Base-by-base conservation (phyloP, 2,113 vertebrate genomes). In the Dasyornis broadbenti region DNA sequence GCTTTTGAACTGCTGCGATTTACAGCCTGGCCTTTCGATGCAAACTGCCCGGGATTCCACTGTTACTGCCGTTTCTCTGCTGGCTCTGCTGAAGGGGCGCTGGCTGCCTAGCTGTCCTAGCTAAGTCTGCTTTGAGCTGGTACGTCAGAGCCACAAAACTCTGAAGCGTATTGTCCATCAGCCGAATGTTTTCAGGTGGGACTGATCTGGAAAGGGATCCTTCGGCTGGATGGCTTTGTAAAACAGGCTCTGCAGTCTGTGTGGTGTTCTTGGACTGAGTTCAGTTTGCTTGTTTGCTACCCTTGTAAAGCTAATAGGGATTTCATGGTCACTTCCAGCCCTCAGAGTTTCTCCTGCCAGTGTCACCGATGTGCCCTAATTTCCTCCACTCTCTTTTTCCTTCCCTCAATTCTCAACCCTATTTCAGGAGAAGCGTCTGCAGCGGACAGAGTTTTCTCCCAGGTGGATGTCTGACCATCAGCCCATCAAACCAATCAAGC, bases 371-470 rank as follows among this genome's bases (percentile, higher is more conserved):
- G 82, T 82, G 59, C 90, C 90, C 91, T 96, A 96, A 97, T 96
- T 89, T 96, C 97, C 90, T 96, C 95, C 91, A 95, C 97, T 97
- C 89, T 96, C 73, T 95, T 92, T 94, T 95, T 95, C 89, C 93
- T 96, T 94, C 76, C 92, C 92, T 96, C 94, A 88, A 87, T 80
- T 90, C 91, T 94, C 93, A 91, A 91, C 89, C 91, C 93, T 45
- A 86, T 97, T 96, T 82, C 95, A 99, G 99, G 99, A 99, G 96
- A 98, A 98, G 79, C 98, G 98, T 97, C 97, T 98, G 92, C 98
- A 98, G 92, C 97, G 98, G 97, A 98, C 98, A 96, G 98, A 99
- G 61, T 98, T 98, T 71, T 95, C 97, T 35, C 97, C 98, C 70
- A 97, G 98, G 92, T 98, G 98, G 86, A 97, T 97, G 84, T 98